Percentiles rank a stretch among this genome's conserved stretches.
Conservation (phyloP, 2,113 vertebrate species). For the Paedocypris sp. region DNA sequence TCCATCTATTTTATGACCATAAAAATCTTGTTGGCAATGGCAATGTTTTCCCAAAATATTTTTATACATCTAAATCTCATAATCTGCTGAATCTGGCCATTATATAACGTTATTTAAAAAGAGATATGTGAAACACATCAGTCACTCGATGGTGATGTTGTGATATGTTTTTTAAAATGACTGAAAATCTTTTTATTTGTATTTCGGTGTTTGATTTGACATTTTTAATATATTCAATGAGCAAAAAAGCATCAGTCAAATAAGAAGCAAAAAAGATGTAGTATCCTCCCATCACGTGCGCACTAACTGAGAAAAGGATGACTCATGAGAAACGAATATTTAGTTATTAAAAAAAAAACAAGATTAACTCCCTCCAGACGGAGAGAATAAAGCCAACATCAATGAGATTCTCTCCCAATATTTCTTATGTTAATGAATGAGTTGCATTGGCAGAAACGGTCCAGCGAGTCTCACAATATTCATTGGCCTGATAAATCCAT, state of each 20-base stretch:
- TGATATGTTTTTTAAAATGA: too few species aligned
- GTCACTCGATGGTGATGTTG: too few species aligned
- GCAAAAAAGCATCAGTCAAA: constrained; percentile 18
- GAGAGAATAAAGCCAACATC: constrained; percentile 9
- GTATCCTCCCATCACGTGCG: constrained; percentile 6
- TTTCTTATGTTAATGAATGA: neutral
- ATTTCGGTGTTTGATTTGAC: too few species aligned
- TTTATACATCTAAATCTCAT: neutral
- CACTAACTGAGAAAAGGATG: constrained; percentile 44
- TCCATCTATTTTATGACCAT: too few species aligned
- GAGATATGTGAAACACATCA: too few species aligned
- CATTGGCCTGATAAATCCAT: constrained; percentile 4
- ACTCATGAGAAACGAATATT: constrained; percentile 41
- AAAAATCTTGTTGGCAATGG: neutral
- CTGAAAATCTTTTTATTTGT: too few species aligned
- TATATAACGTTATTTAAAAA: neutral
- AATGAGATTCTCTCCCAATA: neutral
- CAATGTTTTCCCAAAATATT: neutral
- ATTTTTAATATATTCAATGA: too few species aligned
- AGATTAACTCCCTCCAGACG: constrained; percentile 27
- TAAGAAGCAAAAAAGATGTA: neutral
- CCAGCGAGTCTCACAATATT: neutral
- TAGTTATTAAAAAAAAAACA: constrained; percentile 26
- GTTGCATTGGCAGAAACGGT: neutral
- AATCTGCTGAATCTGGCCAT: neutral